A percentile compares a stretch with the other conserved stretches of the same genome.
These are phyloP conservation scores for Peromyscus nudipes DNA, from an alignment of 2,797 vertebrate genomes.

Conservation along the genomic window DNA sequence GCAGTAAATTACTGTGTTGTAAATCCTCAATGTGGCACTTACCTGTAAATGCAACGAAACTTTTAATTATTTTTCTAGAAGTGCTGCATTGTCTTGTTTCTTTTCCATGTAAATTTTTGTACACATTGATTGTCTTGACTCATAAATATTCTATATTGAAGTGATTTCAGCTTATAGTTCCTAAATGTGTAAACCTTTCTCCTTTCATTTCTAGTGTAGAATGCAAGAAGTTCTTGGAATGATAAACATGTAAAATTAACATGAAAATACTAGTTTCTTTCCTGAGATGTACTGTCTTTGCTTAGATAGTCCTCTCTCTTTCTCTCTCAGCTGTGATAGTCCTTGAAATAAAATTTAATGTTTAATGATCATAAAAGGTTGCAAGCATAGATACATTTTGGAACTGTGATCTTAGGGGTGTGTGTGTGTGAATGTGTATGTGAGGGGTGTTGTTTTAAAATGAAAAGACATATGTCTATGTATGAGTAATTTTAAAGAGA, in stretches of 20 bases:
- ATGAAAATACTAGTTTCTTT: slow-evolving; percentile 50
- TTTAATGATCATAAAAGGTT: slow-evolving; percentile 60
- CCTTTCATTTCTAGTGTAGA: slow-evolving; percentile 63
- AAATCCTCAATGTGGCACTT: slow-evolving; percentile 96
- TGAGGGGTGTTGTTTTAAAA: neutral
- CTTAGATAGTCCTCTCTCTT: slow-evolving; percentile 46
- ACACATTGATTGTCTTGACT: slow-evolving; percentile 91
- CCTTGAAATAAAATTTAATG: slow-evolving; percentile 74
- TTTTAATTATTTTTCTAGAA: slow-evolving; percentile 91
- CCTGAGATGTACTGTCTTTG: slow-evolving; percentile 36
- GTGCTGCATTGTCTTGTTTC: slow-evolving; percentile 89
- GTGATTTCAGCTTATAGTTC: slow-evolving; percentile 82
- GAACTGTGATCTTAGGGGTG: neutral
- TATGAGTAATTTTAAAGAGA: slow-evolving; percentile 32
- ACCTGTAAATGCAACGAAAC: slow-evolving; percentile 92
- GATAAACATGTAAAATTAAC: slow-evolving; percentile 52
- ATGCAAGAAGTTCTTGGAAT: slow-evolving; percentile 30
- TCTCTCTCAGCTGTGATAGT: slow-evolving; percentile 57
- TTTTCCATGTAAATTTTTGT: slow-evolving; percentile 92
- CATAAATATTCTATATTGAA: slow-evolving; percentile 88
- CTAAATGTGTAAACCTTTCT: slow-evolving; percentile 25
- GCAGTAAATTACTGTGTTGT: slow-evolving; percentile 99
- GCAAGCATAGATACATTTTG: slow-evolving; percentile 69
- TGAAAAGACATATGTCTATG: neutral
- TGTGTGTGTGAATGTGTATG: neutral